phyloP scores from a whole-genome alignment of 2,113 vertebrate genomes.

The Onychostruthus taczanowskii region DNA sequence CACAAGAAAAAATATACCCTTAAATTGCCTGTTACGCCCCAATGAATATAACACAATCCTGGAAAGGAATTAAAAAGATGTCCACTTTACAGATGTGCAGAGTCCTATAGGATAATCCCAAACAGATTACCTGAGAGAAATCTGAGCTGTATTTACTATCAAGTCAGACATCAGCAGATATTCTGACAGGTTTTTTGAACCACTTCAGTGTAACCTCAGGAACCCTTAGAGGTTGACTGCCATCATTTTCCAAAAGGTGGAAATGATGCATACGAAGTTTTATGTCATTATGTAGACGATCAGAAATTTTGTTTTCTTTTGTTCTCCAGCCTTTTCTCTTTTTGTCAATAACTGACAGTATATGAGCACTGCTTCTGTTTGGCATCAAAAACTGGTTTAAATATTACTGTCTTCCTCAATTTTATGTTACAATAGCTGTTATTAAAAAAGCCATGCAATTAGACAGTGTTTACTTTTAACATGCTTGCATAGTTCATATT shows the following conservation, averaged over 20 bases:
- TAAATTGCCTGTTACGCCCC: background rate
- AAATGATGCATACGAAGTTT: background rate
- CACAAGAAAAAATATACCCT: background rate
- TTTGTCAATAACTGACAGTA: background rate
- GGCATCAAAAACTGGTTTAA: background rate
- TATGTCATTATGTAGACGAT: background rate
- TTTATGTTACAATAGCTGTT: background rate
- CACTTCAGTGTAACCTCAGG: background rate
- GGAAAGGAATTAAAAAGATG: background rate
- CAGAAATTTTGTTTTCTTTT: background rate
- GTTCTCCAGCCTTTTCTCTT: background rate
- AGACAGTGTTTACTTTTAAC: conserved; percentile 15
- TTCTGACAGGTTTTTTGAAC: background rate
- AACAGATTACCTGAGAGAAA: background rate
- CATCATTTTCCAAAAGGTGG: background rate
- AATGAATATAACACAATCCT: background rate
- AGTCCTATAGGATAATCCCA: background rate
- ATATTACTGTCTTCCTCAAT: background rate
- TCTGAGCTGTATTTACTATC: background rate
- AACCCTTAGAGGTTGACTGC: background rate
- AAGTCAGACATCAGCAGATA: background rate
- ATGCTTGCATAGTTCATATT: background rate
- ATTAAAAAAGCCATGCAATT: background rate
- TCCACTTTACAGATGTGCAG: background rate
- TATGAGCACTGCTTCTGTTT: background rate